phyloP scores from a whole-genome alignment of 92 coral and sea anemone genomes.

The Palythoa grandiflora region DNA sequence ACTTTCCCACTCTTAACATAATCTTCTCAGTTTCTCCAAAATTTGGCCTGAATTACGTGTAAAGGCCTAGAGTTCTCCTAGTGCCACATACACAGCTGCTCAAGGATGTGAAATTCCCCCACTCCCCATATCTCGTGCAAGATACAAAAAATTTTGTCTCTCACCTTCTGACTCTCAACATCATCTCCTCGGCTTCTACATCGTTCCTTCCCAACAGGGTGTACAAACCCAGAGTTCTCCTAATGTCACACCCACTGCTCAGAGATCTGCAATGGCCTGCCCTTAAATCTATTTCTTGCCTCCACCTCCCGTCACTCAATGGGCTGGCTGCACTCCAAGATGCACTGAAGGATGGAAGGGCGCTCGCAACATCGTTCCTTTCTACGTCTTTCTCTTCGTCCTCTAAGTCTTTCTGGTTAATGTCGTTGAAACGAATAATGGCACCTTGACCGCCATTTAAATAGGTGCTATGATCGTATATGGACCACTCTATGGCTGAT shows the following conservation, averaged over 20 bases:
- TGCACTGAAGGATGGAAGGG: constrained; percentile 68
- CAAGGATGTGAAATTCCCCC: too few relatives aligned
- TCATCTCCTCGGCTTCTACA: constrained; percentile 72
- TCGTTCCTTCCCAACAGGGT: constrained; percentile 74
- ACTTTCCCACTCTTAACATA: too few relatives aligned
- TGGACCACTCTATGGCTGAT: constrained; percentile 90
- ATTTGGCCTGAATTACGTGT: too few relatives aligned
- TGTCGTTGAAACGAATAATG: constrained; percentile 49
- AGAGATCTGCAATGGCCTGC: constrained; percentile 84
- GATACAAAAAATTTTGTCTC: neutral
- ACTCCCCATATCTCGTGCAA: neutral
- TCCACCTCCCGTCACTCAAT: constrained; percentile 46
- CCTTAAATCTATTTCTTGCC: constrained; percentile 43
- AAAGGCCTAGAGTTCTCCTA: too few relatives aligned
- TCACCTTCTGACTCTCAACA: constrained; percentile 86
- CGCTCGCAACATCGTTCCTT: constrained; percentile 67
- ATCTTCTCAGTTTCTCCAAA: too few relatives aligned
- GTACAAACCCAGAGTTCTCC: constrained; percentile 70
- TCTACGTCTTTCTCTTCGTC: constrained; percentile 72
- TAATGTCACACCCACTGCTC: constrained; percentile 95
- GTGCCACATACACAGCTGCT: too few relatives aligned
- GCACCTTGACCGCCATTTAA: constrained; percentile 70
- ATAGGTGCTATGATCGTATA: constrained; percentile 67
- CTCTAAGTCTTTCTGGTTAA: constrained; percentile 48
- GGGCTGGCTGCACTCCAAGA: constrained; percentile 70